Percentiles rank a stretch among this genome's conserved stretches.
Conservation (phyloP, 2,113 vertebrate genomes). For the Elgaria multicarinata region DNA sequence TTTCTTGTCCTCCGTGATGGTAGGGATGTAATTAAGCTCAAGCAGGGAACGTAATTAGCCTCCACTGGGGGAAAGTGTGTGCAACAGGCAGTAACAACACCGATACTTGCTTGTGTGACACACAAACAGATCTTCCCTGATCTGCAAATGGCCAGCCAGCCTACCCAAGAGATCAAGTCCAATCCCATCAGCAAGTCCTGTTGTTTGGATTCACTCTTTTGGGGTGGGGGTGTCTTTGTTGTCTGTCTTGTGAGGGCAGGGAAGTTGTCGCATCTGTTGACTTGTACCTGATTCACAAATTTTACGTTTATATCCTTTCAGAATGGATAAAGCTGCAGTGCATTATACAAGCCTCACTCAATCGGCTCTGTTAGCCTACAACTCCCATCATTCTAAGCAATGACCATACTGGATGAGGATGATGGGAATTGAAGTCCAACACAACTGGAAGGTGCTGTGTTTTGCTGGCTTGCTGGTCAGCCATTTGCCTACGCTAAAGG, state of each 20-base stretch:
- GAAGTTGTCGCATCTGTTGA: not conserved
- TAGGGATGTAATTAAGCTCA: not conserved
- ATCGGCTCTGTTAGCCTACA: too few relatives aligned
- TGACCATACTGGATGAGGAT: too few relatives aligned
- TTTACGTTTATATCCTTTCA: not conserved
- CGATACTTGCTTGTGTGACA: not conserved
- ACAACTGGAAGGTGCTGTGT: not conserved
- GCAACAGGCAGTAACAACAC: not conserved
- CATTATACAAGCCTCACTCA: not conserved
- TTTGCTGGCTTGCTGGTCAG: not conserved
- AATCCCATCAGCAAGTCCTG: not conserved
- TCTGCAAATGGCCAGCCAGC: not conserved
- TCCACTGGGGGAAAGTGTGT: not conserved
- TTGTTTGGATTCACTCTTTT: too few relatives aligned
- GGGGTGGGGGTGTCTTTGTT: not conserved
- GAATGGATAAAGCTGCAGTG: not conserved
- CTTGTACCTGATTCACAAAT: not conserved
- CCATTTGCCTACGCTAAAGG: not conserved
- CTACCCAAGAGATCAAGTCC: not conserved
- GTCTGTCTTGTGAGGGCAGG: not conserved
- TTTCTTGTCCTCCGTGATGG: not conserved
- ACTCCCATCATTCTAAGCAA: too few relatives aligned
- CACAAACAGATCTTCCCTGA: not conserved
- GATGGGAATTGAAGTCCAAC: too few relatives aligned
- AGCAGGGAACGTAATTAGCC: slow-evolving; percentile 3